These are phyloP conservation scores for Dryococelus australis DNA, from an alignment of 2,888 invertebrate genomes.

Conservation along the genomic window DNA sequence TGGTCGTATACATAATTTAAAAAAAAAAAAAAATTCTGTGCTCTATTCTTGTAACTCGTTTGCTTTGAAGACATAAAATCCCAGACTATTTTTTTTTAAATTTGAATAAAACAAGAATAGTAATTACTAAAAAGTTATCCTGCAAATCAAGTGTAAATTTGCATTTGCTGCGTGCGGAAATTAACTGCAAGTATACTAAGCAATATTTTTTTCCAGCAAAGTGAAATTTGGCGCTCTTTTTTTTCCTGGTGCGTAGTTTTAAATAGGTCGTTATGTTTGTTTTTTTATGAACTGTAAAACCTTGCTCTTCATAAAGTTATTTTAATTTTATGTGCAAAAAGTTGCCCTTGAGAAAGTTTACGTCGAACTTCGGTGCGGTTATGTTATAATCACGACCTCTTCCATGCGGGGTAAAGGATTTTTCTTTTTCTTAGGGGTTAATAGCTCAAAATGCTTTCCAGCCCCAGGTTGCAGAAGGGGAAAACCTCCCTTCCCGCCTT, in stretches of 20 bases:
- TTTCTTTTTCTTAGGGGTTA: neutral
- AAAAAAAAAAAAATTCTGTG: too few species aligned
- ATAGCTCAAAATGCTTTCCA: neutral
- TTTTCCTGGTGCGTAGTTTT: neutral
- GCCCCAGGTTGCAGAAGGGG: neutral
- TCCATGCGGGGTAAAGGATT: neutral
- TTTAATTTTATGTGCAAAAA: neutral
- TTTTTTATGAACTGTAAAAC: neutral
- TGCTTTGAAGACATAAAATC: too few species aligned
- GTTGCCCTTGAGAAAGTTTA: neutral
- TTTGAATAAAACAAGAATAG: too few species aligned
- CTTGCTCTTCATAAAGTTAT: neutral
- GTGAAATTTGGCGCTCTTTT: too few species aligned
- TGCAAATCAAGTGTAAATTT: too few species aligned
- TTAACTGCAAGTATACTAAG: too few species aligned
- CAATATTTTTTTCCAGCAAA: too few species aligned
- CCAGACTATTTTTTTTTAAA: too few species aligned
- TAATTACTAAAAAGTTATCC: too few species aligned
- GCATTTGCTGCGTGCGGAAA: too few species aligned
- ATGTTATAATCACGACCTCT: neutral
- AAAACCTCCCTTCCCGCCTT: neutral
- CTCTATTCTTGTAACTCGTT: too few species aligned
- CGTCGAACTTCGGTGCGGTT: neutral
- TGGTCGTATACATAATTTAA: too few species aligned
- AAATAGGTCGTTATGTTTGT: neutral